phyloP scores from a whole-genome alignment of 2,888 invertebrate species.

The Loripinus fragilis region DNA sequence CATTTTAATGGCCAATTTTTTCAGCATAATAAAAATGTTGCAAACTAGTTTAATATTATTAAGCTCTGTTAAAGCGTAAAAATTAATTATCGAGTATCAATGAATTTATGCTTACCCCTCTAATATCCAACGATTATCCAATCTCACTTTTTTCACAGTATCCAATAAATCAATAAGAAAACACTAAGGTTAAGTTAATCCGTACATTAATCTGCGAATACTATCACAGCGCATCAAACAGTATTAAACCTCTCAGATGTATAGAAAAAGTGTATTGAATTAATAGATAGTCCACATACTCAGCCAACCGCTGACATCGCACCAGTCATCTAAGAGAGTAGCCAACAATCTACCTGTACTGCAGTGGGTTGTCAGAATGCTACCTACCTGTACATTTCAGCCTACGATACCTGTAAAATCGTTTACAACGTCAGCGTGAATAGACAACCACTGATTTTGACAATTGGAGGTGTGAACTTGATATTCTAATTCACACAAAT shows the following conservation, averaged over 20 bases:
- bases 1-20: too few relatives aligned
- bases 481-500: constrained; percentile 1
- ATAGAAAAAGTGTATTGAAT: constrained; percentile 17
- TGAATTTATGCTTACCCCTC: too few relatives aligned
- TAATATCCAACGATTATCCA: neutral
- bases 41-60: too few relatives aligned
- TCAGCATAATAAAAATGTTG: too few relatives aligned
- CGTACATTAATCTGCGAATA: neutral
- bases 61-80: too few relatives aligned
- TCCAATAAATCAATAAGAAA: neutral
- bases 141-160: neutral
- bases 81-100: too few relatives aligned
- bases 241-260: neutral
- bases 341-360: neutral
- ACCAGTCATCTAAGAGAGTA: neutral
- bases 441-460: neutral
- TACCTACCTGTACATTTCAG: neutral
- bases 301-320: neutral
- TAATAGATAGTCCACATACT: neutral
- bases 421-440: neutral
- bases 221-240: constrained; percentile 6
- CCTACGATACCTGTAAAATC: neutral
- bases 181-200: neutral
- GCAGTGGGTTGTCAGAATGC: neutral
- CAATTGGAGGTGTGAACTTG: constrained; percentile 4